A percentile compares a stretch with the other conserved stretches of the same genome.
Conservation (phyloP, 1,140 invertebrate genomes). For the Cheumatopsyche charites region DNA sequence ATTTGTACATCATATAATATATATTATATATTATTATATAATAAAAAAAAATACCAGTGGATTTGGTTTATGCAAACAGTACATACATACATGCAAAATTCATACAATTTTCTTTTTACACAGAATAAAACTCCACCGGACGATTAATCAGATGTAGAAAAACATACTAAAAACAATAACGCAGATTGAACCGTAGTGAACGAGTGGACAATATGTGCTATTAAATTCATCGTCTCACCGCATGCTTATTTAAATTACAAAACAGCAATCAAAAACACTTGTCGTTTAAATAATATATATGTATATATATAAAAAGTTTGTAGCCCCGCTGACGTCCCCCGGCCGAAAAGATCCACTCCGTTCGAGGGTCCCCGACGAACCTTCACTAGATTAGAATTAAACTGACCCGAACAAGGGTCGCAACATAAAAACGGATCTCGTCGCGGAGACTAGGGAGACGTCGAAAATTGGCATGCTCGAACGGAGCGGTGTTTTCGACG, state of each 20-base stretch:
- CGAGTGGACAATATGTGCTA: slow-evolving; percentile 13
- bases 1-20: slow-evolving; percentile 28
- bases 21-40: slow-evolving; percentile 6
- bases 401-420: neutral
- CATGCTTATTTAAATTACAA: slow-evolving; percentile 14
- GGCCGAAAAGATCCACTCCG: neutral
- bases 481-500: slow-evolving; percentile 28
- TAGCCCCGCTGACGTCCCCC: slow-evolving; percentile 11
- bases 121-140: neutral
- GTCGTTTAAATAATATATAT: slow-evolving; percentile 30
- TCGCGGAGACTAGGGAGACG: neutral
- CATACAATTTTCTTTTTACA: neutral
- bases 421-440: slow-evolving; percentile 7
- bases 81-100: too few species aligned
- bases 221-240: neutral
- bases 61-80: too few species aligned
- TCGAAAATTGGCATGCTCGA: slow-evolving; percentile 20
- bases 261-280: slow-evolving; percentile 21
- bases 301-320: slow-evolving; percentile 32
- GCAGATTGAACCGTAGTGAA: slow-evolving; percentile 11
- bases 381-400: slow-evolving; percentile 12
- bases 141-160: neutral
- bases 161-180: slow-evolving; percentile 25
- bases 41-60: slow-evolving; percentile 7
- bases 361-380: neutral